Conservation (phyloP, 2,888 invertebrate species). For the Agonopterix heracliana region DNA sequence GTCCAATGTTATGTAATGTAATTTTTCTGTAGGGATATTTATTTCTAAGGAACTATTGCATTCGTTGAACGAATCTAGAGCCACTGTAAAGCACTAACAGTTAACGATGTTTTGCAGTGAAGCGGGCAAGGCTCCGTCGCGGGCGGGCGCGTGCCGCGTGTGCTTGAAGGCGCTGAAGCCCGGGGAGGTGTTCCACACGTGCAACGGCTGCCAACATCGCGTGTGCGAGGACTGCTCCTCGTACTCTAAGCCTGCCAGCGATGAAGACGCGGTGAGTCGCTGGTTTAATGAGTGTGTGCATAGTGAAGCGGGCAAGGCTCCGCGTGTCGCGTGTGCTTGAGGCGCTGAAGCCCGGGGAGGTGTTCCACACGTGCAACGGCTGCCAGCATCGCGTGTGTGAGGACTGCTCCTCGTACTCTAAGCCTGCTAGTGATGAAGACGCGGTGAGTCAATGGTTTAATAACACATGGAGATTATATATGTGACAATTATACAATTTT, state of each 20-base stretch:
- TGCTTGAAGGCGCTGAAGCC: constrained; percentile 90
- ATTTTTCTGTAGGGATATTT: too few relatives aligned
- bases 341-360: constrained; percentile 91
- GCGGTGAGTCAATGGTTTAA: constrained; percentile 71
- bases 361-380: constrained; percentile 91
- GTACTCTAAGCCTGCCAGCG: constrained; percentile 89
- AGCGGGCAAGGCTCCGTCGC: constrained; percentile 83
- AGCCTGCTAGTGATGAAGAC: constrained; percentile 88
- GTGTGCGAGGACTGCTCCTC: constrained; percentile 96
- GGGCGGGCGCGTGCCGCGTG: constrained; percentile 85
- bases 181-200: constrained; percentile 90
- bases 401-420: constrained; percentile 94
- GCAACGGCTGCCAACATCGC: constrained; percentile 92
- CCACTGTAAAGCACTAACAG: too few relatives aligned
- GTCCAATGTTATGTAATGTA: too few relatives aligned
- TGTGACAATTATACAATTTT: too few relatives aligned
- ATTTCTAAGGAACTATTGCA: too few relatives aligned
- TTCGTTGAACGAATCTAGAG: too few relatives aligned
- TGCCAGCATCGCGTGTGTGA: constrained; percentile 94
- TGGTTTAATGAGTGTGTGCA: too few relatives aligned
- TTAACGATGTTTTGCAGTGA: constrained; percentile 51
- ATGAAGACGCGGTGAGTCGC: constrained; percentile 84
- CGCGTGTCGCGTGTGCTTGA: constrained; percentile 84
- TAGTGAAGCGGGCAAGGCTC: too few relatives aligned
- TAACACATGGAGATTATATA: not conserved